Percentiles rank a stretch among this genome's conserved stretches.
phyloP scores from a whole-genome alignment of 2,113 vertebrate genomes.

The Sakesphorus luctuosus region DNA sequence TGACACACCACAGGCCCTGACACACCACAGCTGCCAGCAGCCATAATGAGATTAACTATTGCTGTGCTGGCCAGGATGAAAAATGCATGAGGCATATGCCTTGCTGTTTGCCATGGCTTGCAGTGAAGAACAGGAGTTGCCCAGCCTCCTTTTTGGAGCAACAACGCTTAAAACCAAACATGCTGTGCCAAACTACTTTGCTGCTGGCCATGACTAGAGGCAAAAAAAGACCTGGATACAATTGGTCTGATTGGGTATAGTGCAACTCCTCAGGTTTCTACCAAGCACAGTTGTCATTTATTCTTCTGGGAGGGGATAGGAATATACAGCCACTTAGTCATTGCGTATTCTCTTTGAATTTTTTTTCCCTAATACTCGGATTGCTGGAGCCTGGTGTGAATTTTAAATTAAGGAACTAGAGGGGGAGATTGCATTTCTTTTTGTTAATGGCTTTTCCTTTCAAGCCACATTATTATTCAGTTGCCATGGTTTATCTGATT shows the following conservation, averaged over 20 bases:
- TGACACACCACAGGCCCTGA: not conserved
- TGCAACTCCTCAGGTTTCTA: not conserved
- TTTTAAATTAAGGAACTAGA: slow-evolving; percentile 48
- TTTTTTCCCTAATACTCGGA: slow-evolving; percentile 20
- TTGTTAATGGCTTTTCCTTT: slow-evolving; percentile 65
- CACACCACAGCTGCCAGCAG: not conserved
- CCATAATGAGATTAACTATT: not conserved
- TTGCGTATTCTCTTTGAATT: slow-evolving; percentile 45
- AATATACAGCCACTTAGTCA: slow-evolving; percentile 20
- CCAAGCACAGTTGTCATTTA: slow-evolving; percentile 29
- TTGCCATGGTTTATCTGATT: slow-evolving; percentile 69
- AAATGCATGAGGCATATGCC: rapidly evolving
- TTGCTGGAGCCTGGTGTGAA: slow-evolving; percentile 35
- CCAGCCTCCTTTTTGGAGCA: not conserved
- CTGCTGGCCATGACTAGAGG: not conserved
- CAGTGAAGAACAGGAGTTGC: not conserved
- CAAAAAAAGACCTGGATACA: not conserved
- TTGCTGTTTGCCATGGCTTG: not conserved
- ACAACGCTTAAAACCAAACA: not conserved
- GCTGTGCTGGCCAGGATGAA: not conserved
- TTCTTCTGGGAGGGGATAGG: slow-evolving; percentile 6
- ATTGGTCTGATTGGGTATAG: not conserved
- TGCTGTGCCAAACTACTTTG: not conserved
- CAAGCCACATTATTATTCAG: slow-evolving; percentile 63
- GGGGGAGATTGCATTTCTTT: slow-evolving; percentile 42